A percentile compares a stretch with the other conserved stretches of the same genome.
Conservation (phyloP, 2,888 invertebrate species). For the Dryadula phaetusa region DNA sequence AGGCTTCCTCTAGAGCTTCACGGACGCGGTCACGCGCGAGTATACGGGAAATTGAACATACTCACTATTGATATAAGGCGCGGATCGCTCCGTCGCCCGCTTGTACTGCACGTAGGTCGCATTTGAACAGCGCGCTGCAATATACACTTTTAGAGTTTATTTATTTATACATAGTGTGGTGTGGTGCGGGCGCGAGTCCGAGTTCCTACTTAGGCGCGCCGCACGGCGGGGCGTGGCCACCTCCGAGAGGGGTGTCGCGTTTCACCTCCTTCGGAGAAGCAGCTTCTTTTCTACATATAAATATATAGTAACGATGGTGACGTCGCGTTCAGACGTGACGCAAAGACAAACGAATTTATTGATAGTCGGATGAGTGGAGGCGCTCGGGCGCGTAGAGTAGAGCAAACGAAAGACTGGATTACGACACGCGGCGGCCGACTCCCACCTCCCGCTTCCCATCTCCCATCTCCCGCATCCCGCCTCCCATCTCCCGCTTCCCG, state of each 20-base stretch:
- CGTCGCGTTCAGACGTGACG: neutral
- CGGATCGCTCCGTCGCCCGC: constrained; percentile 60
- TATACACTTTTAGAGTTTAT: neutral
- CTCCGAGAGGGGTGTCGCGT: no score
- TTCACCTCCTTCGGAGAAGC: neutral
- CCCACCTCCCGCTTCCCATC: neutral
- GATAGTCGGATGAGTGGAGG: neutral
- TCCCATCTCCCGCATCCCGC: neutral
- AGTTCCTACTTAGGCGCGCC: neutral
- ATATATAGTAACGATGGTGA: neutral
- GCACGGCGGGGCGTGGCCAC: no score
- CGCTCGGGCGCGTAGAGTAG: constrained; percentile 57
- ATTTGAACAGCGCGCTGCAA: no score
- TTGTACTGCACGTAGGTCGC: no score
- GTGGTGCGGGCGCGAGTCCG: neutral
- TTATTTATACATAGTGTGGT: no score
- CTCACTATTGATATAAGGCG: constrained; percentile 72
- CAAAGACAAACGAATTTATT: constrained; percentile 19
- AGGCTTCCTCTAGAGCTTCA: constrained; percentile 83
- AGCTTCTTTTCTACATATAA: constrained; percentile 4
- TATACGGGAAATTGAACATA: constrained; percentile 81
- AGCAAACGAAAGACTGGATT: constrained; percentile 83
- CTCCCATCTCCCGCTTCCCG: neutral
- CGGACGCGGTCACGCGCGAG: constrained; percentile 76
- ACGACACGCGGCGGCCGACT: constrained; percentile 49